Evolutionary conservation across 2,888 invertebrate genomes (phyloP).

Genomic region (Agrochola lota): DNA sequence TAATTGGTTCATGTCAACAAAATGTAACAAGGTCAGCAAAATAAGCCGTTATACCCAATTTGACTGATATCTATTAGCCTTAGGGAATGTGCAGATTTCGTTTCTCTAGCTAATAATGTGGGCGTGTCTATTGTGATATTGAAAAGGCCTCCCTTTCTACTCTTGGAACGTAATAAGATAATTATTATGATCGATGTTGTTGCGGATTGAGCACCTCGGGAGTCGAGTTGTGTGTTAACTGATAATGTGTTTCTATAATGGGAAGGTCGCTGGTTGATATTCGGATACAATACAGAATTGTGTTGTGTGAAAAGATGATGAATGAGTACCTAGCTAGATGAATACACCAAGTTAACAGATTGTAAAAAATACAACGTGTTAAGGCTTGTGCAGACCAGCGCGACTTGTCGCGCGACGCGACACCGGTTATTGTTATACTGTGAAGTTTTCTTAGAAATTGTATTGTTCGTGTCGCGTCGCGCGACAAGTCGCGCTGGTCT

Average conservation of each 20-base stretch:
- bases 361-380: background rate
- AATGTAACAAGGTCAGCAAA: conserved; percentile 44
- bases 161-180: conserved; percentile 46
- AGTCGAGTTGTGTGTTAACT: conserved; percentile 50
- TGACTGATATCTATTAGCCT: conserved; percentile 45
- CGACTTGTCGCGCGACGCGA: no score
- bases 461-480: no score
- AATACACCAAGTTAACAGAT: background rate
- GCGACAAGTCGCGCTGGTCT: no score
- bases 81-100: conserved; percentile 40
- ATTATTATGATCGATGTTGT: conserved; percentile 60
- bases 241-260: conserved; percentile 48
- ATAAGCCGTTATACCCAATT: conserved; percentile 43
- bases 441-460: no score
- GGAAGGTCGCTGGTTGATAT: conserved; percentile 46
- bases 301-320: conserved; percentile 17
- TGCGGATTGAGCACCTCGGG: conserved; percentile 52
- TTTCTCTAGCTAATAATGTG: conserved; percentile 19
- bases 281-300: conserved; percentile 7
- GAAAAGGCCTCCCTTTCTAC: conserved; percentile 51
- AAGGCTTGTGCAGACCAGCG: no score
- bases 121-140: conserved; percentile 39
- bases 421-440: no score
- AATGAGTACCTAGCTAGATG: conserved; percentile 1
- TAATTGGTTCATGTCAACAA: conserved; percentile 45